Percentiles rank a stretch among this genome's conserved stretches.
Conservation (phyloP, 2,113 vertebrate genomes). For the Nothoprocta pentlandii region DNA sequence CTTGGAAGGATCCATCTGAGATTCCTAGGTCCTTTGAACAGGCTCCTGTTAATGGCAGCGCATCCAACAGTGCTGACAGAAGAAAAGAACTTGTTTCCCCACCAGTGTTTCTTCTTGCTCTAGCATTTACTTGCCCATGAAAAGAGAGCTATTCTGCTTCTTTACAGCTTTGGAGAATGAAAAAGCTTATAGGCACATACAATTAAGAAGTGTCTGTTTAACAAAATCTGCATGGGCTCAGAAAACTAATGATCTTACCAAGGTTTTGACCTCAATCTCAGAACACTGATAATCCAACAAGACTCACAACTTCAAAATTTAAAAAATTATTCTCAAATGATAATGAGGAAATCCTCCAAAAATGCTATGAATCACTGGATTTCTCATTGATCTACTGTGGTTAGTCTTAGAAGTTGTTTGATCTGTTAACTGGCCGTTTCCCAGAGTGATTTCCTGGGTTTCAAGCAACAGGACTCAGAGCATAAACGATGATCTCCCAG, state of each 20-base stretch:
- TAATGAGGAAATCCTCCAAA: not conserved
- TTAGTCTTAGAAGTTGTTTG: not conserved
- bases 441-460: not conserved
- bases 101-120: not conserved
- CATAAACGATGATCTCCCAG: not conserved
- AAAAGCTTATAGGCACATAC: not conserved
- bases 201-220: not conserved
- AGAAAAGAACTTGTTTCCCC: not conserved
- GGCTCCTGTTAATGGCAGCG: not conserved
- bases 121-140: not conserved
- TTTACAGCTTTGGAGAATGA: not conserved
- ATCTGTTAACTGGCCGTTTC: not conserved
- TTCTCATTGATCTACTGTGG: not conserved
- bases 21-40: conserved; percentile 38
- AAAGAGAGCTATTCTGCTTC: not conserved
- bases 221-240: not conserved
- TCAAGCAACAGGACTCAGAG: not conserved
- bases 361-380: not conserved
- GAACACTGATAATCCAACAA: not conserved
- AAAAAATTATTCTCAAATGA: not conserved
- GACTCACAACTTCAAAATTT: not conserved
- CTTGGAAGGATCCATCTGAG: conserved; percentile 19
- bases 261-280: not conserved
- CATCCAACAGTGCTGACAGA: not conserved
- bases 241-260: not conserved